Evolutionary conservation across 2,113 vertebrate species (phyloP).

Genomic region (Eupsittula cactorum): DNA sequence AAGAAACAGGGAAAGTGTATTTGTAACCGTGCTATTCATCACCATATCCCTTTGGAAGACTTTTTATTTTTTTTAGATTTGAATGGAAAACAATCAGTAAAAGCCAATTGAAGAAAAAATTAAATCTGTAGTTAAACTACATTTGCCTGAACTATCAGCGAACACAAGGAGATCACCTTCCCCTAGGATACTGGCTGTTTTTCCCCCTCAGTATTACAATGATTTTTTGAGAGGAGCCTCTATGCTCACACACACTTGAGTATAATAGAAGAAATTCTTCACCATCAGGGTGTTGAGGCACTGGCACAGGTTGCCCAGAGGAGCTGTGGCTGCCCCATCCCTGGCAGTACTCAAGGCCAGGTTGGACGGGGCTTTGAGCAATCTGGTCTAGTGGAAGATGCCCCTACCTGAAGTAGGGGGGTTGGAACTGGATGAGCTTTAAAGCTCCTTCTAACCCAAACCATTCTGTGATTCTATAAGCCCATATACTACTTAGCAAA

Average conservation of each 20-base stretch:
- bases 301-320: not conserved
- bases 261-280: not conserved
- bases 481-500: not conserved
- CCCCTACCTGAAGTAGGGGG: not conserved
- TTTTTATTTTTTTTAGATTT: not conserved
- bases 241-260: fast-evolving
- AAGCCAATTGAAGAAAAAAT: not conserved
- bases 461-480: not conserved
- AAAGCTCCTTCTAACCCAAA: not conserved
- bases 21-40: not conserved
- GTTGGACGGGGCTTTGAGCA: not conserved
- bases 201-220: not conserved
- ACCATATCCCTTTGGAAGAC: not conserved
- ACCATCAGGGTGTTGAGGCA: not conserved
- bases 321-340: not conserved
- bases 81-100: not conserved
- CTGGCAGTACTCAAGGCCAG: not conserved
- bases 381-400: not conserved
- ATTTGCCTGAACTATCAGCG: not conserved
- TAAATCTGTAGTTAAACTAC: not conserved
- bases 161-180: not conserved
- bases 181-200: not conserved
- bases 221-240: not conserved
- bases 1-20: not conserved
- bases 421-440: not conserved